phyloP scores from a whole-genome alignment of 2,888 invertebrate genomes.

The Camponotus fellah region DNA sequence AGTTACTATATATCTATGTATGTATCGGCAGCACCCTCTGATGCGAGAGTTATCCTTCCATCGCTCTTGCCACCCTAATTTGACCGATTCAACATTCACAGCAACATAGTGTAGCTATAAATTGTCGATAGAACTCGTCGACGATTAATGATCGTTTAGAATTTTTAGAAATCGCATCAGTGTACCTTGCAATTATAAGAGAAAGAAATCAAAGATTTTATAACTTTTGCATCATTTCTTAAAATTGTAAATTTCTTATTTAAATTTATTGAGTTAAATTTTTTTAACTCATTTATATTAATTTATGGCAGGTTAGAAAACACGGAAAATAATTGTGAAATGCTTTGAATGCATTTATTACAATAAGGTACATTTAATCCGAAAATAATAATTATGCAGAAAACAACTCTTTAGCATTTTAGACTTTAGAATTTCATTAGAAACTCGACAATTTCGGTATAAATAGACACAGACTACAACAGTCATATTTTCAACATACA shows the following conservation, averaged over 20 bases:
- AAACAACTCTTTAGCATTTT: background rate
- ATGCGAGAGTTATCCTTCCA: conserved; percentile 55
- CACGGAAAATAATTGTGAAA: background rate
- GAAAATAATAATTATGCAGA: background rate
- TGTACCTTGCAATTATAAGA: background rate
- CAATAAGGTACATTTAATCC: background rate
- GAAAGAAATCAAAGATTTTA: background rate
- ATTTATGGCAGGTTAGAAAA: background rate
- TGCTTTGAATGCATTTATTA: background rate
- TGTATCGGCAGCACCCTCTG: conserved; percentile 64
- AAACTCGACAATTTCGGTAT: background rate
- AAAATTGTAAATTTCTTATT: background rate
- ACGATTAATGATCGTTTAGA: conserved; percentile 34
- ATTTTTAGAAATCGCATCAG: background rate
- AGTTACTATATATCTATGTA: background rate
- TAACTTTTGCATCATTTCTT: background rate
- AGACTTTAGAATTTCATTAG: background rate
- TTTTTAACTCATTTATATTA: background rate
- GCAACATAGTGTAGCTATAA: conserved; percentile 19
- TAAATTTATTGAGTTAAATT: background rate
- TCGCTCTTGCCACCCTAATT: conserved; percentile 54
- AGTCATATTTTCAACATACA: background rate
- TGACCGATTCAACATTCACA: conserved; percentile 20
- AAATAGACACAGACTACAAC: conserved; percentile 14
- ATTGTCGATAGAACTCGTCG: conserved; percentile 6